Conservation (phyloP, 2,888 invertebrate genomes). For the Brenthis ino region DNA sequence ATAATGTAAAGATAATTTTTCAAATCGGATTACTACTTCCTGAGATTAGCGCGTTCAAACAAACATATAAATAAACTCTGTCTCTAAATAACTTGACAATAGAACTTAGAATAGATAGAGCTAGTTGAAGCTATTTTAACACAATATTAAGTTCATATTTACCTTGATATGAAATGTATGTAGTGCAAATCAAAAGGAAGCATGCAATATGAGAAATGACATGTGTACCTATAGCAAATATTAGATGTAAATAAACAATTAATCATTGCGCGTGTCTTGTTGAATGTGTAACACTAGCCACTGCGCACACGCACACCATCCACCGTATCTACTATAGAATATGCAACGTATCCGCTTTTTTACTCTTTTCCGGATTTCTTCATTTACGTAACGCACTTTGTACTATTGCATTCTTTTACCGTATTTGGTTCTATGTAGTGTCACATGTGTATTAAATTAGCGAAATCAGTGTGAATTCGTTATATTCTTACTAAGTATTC, state of each 20-base stretch:
- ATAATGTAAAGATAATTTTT: no score
- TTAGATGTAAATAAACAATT: constrained; percentile 4
- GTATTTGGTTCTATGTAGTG: constrained; percentile 6
- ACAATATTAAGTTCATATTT: no score
- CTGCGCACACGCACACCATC: constrained; percentile 15
- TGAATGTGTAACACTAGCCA: neutral
- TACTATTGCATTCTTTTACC: constrained; percentile 18
- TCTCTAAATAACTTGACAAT: no score
- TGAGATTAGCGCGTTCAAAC: no score
- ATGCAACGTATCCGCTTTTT: constrained; percentile 36
- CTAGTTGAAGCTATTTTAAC: no score
- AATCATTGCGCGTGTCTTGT: constrained; percentile 8
- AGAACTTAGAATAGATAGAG: no score
- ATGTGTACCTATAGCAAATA: neutral
- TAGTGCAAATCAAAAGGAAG: no score
- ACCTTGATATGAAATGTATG: no score
- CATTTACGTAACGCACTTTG: constrained; percentile 31
- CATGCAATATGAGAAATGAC: no score
- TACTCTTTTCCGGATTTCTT: constrained; percentile 36
- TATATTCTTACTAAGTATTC: neutral
- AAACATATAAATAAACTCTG: no score
- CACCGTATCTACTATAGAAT: constrained; percentile 5
- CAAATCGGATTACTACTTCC: no score
- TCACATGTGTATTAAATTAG: constrained; percentile 14
- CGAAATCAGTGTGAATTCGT: constrained; percentile 1